These are phyloP conservation scores for Ciconia stormi DNA, from an alignment of 2,113 vertebrate genomes.

Conservation along the genomic window DNA sequence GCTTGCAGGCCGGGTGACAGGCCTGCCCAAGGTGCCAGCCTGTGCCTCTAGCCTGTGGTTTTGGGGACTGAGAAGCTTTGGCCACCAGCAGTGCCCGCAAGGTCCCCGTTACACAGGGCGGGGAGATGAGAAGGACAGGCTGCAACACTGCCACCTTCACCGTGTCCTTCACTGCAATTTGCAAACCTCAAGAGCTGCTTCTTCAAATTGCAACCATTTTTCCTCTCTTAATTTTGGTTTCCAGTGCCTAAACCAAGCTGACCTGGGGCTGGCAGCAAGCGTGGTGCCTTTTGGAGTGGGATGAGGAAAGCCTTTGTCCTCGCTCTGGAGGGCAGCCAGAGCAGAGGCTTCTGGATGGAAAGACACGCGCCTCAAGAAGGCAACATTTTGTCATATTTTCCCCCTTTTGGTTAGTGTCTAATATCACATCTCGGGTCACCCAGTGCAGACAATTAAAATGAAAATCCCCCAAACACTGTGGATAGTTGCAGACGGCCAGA, in stretches of 20 bases:
- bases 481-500: background rate
- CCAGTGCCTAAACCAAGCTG: background rate
- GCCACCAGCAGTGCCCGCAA: background rate
- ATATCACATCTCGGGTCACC: background rate
- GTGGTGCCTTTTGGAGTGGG: background rate
- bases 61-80: background rate
- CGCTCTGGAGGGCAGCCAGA: conserved; percentile 34
- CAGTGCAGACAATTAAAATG: background rate
- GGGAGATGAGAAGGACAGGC: background rate
- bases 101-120: background rate
- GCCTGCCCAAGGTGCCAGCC: background rate
- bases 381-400: background rate
- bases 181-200: background rate
- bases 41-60: background rate
- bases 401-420: background rate
- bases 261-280: background rate
- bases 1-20: background rate
- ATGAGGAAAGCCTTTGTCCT: conserved; percentile 42
- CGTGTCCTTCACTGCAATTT: background rate
- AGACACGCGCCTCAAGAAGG: background rate
- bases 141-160: background rate
- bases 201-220: background rate
- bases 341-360: background rate
- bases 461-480: background rate
- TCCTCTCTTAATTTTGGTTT: background rate